Conservation (phyloP, 2,797 vertebrate species). For the Liparis tanakae region DNA sequence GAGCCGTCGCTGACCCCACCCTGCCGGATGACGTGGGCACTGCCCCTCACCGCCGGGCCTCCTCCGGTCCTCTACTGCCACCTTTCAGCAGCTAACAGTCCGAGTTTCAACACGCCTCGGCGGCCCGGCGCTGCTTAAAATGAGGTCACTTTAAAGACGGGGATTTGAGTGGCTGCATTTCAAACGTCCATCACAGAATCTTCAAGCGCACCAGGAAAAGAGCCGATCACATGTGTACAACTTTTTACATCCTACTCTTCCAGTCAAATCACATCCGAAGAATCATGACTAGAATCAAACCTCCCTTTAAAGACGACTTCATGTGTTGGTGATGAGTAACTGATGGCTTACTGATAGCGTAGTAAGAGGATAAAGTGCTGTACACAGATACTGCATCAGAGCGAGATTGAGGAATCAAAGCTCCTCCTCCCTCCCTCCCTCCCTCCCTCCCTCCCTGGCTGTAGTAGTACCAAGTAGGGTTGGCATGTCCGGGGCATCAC, state of each 20-base stretch:
- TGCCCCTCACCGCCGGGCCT: conserved; percentile 15
- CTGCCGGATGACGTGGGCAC: conserved; percentile 55
- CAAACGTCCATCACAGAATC: conserved; percentile 40
- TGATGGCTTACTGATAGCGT: conserved; percentile 39
- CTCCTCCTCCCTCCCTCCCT: neutral
- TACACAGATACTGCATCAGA: conserved; percentile 35
- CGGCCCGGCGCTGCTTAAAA: conserved; percentile 50
- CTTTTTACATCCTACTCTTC: conserved; percentile 19
- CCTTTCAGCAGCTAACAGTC: conserved; percentile 50
- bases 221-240: conserved; percentile 24
- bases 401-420: conserved; percentile 29
- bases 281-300: neutral
- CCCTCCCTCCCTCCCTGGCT: conserved; percentile 18
- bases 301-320: conserved; percentile 11
- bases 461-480: conserved; percentile 45
- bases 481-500: conserved; percentile 65
- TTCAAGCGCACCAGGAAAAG: conserved; percentile 33
- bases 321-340: conserved; percentile 18
- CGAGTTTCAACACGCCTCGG: conserved; percentile 8
- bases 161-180: conserved; percentile 60
- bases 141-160: conserved; percentile 73
- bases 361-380: conserved; percentile 28
- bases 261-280: conserved; percentile 2
- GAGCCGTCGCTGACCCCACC: conserved; percentile 56
- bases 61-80: conserved; percentile 71